phyloP scores from a whole-genome alignment of 1,140 invertebrate genomes.

The Aphidius gifuensis region DNA sequence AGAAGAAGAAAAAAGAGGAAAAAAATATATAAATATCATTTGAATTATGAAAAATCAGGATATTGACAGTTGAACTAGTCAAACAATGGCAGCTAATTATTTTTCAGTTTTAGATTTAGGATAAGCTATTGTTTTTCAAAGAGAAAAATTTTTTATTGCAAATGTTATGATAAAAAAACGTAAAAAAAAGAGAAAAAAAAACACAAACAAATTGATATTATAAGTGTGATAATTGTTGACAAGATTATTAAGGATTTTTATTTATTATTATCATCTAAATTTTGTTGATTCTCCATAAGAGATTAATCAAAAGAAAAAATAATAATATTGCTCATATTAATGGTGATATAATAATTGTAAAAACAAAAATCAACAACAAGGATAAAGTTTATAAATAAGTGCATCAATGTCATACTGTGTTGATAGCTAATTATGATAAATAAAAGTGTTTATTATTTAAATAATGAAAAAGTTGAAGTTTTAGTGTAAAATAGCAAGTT shows the following conservation, averaged over 20 bases:
- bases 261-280: too few relatives aligned
- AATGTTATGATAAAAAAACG: background rate
- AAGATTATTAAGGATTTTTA: too few relatives aligned
- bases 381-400: too few relatives aligned
- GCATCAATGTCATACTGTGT: too few relatives aligned
- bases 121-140: constrained; percentile 30
- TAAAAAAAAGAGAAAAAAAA: constrained; percentile 14
- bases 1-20: too few relatives aligned
- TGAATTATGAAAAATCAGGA: constrained; percentile 21
- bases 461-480: constrained; percentile 10
- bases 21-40: background rate
- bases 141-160: background rate
- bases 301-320: too few relatives aligned
- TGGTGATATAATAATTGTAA: too few relatives aligned
- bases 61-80: constrained; percentile 22
- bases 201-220: background rate
- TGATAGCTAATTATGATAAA: background rate
- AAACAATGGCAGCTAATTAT: constrained; percentile 46
- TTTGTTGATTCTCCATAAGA: too few relatives aligned
- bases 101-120: constrained; percentile 50
- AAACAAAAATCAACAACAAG: too few relatives aligned
- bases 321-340: too few relatives aligned
- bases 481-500: constrained; percentile 42
- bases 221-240: too few relatives aligned
- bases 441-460: background rate